Evolutionary conservation across 1,140 invertebrate genomes (phyloP), one percentile per base, ranked within the genome.

Genomic region (Caenorhabditis brenneri): DNA sequence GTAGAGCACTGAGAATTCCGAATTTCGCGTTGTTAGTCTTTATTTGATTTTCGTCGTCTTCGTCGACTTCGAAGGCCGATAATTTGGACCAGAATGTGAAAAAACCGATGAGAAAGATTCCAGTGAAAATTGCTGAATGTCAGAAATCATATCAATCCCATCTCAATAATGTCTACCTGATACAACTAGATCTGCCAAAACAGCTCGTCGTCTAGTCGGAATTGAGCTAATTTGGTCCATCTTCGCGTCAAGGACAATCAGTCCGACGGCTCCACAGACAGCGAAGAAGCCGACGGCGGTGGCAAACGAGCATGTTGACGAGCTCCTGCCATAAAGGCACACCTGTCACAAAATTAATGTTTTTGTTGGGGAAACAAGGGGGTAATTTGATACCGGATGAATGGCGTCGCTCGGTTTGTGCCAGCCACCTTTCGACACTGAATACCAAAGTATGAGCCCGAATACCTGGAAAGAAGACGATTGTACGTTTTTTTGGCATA

Each of bases 41-140:
- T 74, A 74, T 74, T 74, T 33, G 65, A 58, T 53, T 55, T 55
- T 80, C 79, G 48, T 80, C 79, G 79, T 51, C 79, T 51, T 82
- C 81, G 48, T 69, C 58, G 46, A 36, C 42, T 42, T 82, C 81
- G 55, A 82, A 74, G 46, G 55, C 22, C 9, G 46, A 46, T 42
- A 82, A 46, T 60, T 82, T 82, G 51, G 39, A 48, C 81, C 81
- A 82, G 60, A 82, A 82, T n/a, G 81, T 82, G 60, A 82, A 82
- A 42, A 82, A 82, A 48, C 81, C 81, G 27, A 82, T 82, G 9
- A 82, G 16, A 49, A 48, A 82, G 24, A 82, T 82, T 27, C 24
- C 81, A 48, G 60, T 42, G 46, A 82, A 82, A 69, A 58, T 65
- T 29, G 31, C 81, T 82, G 36, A 19, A 82, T 69, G n/a, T 29